Conservation (phyloP, 2,888 invertebrate species). For the Heterodera filipjevi region DNA sequence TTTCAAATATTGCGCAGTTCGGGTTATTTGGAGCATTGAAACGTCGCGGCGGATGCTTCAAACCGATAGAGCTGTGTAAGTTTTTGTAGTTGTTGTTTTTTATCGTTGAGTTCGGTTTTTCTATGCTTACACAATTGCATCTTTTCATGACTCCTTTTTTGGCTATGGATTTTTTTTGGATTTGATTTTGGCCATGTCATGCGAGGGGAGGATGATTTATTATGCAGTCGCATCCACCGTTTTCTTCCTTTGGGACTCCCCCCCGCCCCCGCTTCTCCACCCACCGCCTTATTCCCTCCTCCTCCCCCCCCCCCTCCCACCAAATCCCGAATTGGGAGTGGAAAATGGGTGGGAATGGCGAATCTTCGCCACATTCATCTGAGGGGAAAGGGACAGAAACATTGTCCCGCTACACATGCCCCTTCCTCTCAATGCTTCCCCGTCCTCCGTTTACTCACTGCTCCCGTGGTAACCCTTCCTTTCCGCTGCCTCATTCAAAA, state of each 20-base stretch:
- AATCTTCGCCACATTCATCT: slow-evolving; percentile 4
- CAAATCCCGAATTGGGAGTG: slow-evolving; percentile 2
- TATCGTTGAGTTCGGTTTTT: too few relatives aligned
- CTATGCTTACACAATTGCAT: too few relatives aligned
- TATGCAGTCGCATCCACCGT: slow-evolving; percentile 6
- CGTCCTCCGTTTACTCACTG: not conserved
- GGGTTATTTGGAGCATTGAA: slow-evolving; percentile 12
- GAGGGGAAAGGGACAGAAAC: not conserved
- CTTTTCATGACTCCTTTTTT: slow-evolving; percentile 1
- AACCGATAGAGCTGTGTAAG: slow-evolving; percentile 43
- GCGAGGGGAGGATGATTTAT: slow-evolving; percentile 3
- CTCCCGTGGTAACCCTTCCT: not conserved
- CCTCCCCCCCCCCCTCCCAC: not conserved
- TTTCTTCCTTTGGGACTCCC: not conserved
- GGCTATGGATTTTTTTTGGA: not conserved
- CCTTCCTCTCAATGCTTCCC: not conserved
- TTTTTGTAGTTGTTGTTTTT: too few relatives aligned
- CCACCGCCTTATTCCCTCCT: not conserved
- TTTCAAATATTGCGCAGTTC: not conserved
- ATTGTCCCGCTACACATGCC: slow-evolving; percentile 2
- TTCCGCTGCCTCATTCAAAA: not conserved
- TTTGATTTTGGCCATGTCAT: not conserved
- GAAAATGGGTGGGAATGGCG: not conserved
- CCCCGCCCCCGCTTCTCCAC: not conserved
- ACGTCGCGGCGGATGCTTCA: slow-evolving; percentile 35